Evolutionary conservation across 2,888 invertebrate genomes (phyloP).

Genomic region (Tanytarsus gracilentus): DNA sequence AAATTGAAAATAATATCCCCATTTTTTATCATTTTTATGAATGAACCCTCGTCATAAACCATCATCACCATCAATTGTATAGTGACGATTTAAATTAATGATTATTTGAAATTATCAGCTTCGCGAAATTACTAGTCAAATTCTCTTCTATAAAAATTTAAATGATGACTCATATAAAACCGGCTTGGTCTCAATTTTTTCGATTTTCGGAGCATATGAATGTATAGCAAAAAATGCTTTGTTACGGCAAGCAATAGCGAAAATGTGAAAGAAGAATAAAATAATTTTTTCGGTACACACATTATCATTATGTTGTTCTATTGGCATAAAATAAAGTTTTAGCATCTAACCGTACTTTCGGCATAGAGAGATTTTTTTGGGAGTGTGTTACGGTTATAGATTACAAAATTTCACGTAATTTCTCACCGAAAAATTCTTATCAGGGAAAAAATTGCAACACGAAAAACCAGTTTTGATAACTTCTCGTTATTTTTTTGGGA

Average conservation of each 20-base stretch:
- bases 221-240: slow-evolving; percentile 5
- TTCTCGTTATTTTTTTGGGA: slow-evolving; percentile 1
- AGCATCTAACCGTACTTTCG: background rate
- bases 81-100: too few relatives aligned
- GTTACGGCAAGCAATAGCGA: background rate
- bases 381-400: too few relatives aligned
- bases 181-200: slow-evolving; percentile 17
- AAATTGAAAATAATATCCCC: too few relatives aligned
- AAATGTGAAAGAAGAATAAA: background rate
- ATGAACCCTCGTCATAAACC: too few relatives aligned
- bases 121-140: too few relatives aligned
- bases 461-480: slow-evolving; percentile 5
- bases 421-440: slow-evolving; percentile 12
- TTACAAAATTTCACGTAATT: too few relatives aligned
- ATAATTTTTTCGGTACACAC: background rate
- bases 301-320: background rate
- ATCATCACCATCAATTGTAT: too few relatives aligned
- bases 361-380: too few relatives aligned
- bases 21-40: too few relatives aligned
- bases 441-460: too few relatives aligned
- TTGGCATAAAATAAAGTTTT: background rate
- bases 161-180: slow-evolving; percentile 25
- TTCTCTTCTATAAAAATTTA: slow-evolving; percentile 1
- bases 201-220: background rate
- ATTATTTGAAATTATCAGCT: too few relatives aligned